These are phyloP conservation scores for Labia minor DNA, from an alignment of 2,888 invertebrate species.

Conservation along the genomic window DNA sequence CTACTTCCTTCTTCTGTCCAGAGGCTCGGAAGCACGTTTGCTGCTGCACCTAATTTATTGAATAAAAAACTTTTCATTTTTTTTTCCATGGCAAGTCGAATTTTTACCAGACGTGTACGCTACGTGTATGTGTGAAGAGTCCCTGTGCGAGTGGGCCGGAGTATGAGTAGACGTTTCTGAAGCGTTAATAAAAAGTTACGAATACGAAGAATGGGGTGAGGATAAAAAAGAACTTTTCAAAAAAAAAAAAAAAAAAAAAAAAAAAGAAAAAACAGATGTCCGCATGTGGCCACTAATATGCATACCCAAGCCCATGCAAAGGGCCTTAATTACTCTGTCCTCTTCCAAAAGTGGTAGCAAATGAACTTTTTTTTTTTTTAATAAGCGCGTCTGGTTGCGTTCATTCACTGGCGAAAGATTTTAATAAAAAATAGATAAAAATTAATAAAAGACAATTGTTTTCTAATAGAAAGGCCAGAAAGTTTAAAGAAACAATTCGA, in stretches of 20 bases:
- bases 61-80: background rate
- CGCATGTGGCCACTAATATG: background rate
- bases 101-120: background rate
- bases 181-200: slow-evolving; percentile 13
- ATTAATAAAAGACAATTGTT: too few species aligned
- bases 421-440: too few species aligned
- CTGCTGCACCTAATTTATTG: background rate
- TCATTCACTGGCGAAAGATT: too few species aligned
- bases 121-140: background rate
- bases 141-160: background rate
- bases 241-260: background rate
- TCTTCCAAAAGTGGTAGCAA: background rate
- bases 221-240: background rate
- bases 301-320: background rate
- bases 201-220: background rate
- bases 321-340: background rate
- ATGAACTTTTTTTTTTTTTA: background rate
- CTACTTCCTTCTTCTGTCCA: background rate
- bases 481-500: too few species aligned
- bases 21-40: background rate
- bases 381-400: too few species aligned
- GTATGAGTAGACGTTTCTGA: background rate
- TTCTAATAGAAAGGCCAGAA: too few species aligned
- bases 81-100: background rate
- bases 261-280: background rate